Conservation (phyloP, 2,888 invertebrate genomes). For the Harpagoxenus sublaevis region DNA sequence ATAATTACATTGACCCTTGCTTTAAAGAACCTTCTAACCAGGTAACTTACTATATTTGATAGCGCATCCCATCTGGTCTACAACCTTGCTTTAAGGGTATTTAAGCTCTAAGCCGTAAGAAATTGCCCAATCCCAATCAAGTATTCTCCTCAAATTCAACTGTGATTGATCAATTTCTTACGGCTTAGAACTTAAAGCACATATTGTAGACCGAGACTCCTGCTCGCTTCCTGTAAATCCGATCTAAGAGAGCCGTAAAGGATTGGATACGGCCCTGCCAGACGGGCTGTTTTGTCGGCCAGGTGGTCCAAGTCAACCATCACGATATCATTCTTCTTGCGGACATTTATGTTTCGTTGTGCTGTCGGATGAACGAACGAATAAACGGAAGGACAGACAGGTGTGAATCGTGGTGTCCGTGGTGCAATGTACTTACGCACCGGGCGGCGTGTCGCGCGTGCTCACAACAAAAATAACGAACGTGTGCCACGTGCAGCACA, state of each 20-base stretch:
- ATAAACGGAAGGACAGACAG: constrained; percentile 55
- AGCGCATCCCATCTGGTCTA: too few species aligned
- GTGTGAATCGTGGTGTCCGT: constrained; percentile 60
- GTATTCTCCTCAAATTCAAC: too few species aligned
- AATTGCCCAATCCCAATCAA: too few species aligned
- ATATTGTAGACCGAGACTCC: too few species aligned
- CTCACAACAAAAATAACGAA: constrained; percentile 57
- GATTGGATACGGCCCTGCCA: constrained; percentile 41
- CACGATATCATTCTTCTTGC: constrained; percentile 69
- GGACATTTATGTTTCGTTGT: constrained; percentile 67
- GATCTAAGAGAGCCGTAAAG: constrained; percentile 9
- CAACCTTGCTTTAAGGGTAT: too few species aligned
- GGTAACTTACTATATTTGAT: constrained; percentile 1
- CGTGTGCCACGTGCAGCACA: constrained; percentile 51
- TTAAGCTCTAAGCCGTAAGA: too few species aligned
- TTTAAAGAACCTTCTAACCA: constrained; percentile 10
- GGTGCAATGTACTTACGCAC: constrained; percentile 55
- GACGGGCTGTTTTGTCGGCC: constrained; percentile 48
- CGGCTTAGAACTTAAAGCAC: too few species aligned
- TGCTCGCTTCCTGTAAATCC: neutral
- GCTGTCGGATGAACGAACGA: constrained; percentile 54
- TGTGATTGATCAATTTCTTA: too few species aligned
- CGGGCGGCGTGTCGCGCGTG: constrained; percentile 49
- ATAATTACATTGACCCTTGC: neutral
- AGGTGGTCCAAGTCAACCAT: constrained; percentile 71